Percentiles rank a stretch among this genome's conserved stretches.
phyloP scores from a whole-genome alignment of 2,888 invertebrate species.

The Selenia dentaria region DNA sequence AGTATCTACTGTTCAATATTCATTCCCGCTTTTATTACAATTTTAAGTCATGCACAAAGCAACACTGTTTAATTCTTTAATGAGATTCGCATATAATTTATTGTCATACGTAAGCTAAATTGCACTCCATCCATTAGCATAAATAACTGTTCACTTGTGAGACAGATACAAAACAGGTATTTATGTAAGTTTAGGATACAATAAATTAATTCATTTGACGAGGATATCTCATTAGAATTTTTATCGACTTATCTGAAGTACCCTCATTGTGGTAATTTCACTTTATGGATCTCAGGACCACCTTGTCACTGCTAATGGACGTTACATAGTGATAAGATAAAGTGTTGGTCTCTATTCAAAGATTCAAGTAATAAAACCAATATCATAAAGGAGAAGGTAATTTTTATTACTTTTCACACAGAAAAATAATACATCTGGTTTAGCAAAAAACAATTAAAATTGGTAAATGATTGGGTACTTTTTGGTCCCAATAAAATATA shows the following conservation, averaged over 20 bases:
- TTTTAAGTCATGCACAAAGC: conserved; percentile 4
- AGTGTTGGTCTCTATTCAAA: too few relatives aligned
- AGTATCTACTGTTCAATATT: conserved; percentile 8
- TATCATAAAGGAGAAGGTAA: too few relatives aligned
- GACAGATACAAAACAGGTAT: conserved; percentile 2
- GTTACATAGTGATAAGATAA: not conserved
- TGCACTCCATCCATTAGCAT: conserved; percentile 15
- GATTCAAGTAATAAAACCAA: too few relatives aligned
- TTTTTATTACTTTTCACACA: too few relatives aligned
- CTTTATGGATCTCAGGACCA: conserved; percentile 35
- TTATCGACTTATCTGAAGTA: conserved; percentile 1
- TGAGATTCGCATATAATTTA: conserved; percentile 13
- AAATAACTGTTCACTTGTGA: conserved; percentile 7
- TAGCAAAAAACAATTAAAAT: too few relatives aligned
- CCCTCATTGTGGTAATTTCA: conserved; percentile 1
- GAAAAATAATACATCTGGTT: too few relatives aligned
- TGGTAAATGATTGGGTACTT: too few relatives aligned
- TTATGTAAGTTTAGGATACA: conserved; percentile 1
- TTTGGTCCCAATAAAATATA: too few relatives aligned
- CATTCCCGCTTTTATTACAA: not conserved
- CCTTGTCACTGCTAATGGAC: conserved; percentile 34
- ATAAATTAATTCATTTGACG: conserved; percentile 11
- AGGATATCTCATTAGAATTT: conserved; percentile 15
- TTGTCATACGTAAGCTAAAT: conserved; percentile 9
- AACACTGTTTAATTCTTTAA: conserved; percentile 11